Percentiles rank a stretch among this genome's conserved stretches.
phyloP scores from a whole-genome alignment of 2,888 invertebrate genomes.

The Eremobia ochroleuca region DNA sequence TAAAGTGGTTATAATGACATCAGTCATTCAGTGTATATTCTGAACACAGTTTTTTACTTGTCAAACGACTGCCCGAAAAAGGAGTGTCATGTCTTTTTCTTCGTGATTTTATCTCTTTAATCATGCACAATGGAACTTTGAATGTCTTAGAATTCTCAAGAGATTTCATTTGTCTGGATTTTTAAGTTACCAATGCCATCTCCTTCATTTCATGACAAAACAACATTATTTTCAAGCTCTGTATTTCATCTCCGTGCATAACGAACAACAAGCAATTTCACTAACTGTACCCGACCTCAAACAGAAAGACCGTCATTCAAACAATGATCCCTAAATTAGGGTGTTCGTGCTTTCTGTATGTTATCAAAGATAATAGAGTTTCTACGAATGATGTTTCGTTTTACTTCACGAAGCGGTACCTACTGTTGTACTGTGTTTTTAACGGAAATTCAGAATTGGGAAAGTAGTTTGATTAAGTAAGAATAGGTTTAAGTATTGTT shows the following conservation, averaged over 20 bases:
- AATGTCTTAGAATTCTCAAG: not conserved
- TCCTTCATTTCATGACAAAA: not conserved
- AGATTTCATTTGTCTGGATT: not conserved
- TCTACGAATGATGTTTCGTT: constrained; percentile 5
- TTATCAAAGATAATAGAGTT: constrained; percentile 25
- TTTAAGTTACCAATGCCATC: not conserved
- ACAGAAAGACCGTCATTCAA: constrained; percentile 14
- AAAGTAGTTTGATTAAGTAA: not conserved
- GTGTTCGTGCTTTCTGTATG: constrained; percentile 11
- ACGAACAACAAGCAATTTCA: not conserved
- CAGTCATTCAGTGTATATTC: not conserved
- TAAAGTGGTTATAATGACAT: not conserved
- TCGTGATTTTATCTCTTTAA: not conserved
- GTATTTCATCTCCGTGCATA: constrained; percentile 10
- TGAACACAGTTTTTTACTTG: not conserved
- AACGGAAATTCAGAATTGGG: constrained; percentile 7
- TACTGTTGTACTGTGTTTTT: not conserved
- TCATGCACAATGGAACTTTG: not conserved
- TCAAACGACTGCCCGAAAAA: not conserved
- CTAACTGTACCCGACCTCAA: constrained; percentile 1
- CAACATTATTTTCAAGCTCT: constrained; percentile 13
- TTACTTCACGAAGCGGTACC: not conserved
- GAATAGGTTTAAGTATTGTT: no score
- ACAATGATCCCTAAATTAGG: constrained; percentile 36
- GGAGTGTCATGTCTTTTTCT: not conserved